phyloP scores from a whole-genome alignment of 2,113 vertebrate genomes.

The Calypte anna region DNA sequence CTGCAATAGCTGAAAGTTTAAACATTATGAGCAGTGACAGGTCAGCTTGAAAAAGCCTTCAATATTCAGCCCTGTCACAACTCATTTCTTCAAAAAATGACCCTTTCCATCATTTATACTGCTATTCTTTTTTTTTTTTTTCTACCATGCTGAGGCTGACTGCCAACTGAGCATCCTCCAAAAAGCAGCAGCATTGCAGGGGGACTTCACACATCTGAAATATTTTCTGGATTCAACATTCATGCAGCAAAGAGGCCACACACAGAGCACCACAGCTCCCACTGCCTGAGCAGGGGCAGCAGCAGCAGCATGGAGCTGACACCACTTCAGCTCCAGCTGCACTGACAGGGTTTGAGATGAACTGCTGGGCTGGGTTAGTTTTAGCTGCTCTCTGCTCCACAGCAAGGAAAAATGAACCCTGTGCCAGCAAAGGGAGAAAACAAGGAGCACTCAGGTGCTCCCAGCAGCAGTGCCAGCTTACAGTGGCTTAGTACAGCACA shows the following conservation, averaged over 20 bases:
- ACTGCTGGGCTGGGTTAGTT: background rate
- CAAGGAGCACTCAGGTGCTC: background rate
- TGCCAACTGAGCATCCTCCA: background rate
- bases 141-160: background rate
- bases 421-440: background rate
- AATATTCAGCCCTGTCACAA: background rate
- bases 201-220: rapidly evolving
- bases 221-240: background rate
- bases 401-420: background rate
- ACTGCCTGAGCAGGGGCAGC: rapidly evolving
- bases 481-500: background rate
- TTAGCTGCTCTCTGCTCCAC: background rate
- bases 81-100: background rate
- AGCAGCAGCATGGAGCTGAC: background rate
- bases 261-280: background rate
- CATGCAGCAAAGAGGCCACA: background rate
- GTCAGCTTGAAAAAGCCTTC: background rate
- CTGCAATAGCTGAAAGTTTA: background rate
- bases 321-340: rapidly evolving
- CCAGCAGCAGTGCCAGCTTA: background rate
- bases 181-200: background rate
- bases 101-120: background rate
- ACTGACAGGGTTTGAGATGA: rapidly evolving
- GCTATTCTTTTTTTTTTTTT: background rate
- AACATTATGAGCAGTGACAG: background rate